These are phyloP conservation scores for Malacoctenus gilli DNA, from an alignment of 2,797 vertebrate genomes.

Conservation along the genomic window DNA sequence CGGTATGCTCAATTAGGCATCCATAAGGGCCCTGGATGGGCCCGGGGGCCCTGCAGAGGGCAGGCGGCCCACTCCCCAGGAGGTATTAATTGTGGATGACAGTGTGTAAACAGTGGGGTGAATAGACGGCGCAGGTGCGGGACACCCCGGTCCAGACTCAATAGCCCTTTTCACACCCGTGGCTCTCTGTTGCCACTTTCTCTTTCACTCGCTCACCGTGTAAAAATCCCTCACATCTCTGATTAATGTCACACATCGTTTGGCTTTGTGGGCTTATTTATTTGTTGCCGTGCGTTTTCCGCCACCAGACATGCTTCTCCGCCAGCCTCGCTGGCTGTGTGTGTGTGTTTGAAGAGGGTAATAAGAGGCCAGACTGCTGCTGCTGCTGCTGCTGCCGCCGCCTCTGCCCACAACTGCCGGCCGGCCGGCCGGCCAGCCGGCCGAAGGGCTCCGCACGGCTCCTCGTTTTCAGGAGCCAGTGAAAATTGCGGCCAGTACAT, in stretches of 20 bases:
- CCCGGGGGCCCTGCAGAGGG: constrained; percentile 85
- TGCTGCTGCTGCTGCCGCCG: constrained; percentile 14
- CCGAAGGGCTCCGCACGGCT: constrained; percentile 32
- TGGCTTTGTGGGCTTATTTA: constrained; percentile 53
- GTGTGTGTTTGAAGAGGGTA: constrained; percentile 49
- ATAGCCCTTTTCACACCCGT: constrained; percentile 90
- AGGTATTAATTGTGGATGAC: constrained; percentile 98
- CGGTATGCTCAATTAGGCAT: constrained; percentile 97
- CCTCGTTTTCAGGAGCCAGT: constrained; percentile 71
- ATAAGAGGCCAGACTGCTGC: constrained; percentile 45
- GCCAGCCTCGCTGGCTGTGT: constrained; percentile 22
- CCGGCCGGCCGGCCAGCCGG: constrained; percentile 42
- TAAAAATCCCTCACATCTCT: constrained; percentile 57
- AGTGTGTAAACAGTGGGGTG: constrained; percentile 97
- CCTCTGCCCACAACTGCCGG: no score
- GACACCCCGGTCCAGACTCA: constrained; percentile 84
- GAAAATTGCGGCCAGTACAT: constrained; percentile 77
- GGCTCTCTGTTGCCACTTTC: constrained; percentile 71
- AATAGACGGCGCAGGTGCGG: constrained; percentile 97
- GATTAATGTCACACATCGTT: constrained; percentile 51
- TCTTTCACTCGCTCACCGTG: constrained; percentile 61
- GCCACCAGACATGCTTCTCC: constrained; percentile 26
- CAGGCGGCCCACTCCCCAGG: constrained; percentile 76
- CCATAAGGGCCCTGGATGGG: constrained; percentile 94
- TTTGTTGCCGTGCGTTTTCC: constrained; percentile 58